Base-by-base conservation (phyloP, 1,140 invertebrate genomes). In the Laodelphax striatellus region DNA sequence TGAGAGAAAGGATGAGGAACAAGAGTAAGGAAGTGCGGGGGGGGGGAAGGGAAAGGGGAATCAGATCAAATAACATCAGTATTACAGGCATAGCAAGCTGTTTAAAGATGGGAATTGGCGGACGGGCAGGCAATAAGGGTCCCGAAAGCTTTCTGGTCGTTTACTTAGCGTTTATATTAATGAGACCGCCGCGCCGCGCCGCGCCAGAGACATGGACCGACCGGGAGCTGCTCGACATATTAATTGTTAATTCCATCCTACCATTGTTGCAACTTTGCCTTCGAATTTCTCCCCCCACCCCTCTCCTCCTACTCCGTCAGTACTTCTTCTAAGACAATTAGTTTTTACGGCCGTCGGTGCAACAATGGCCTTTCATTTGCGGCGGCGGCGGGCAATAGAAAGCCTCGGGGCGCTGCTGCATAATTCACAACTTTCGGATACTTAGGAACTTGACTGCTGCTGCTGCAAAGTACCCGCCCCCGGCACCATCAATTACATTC, bases 141-240 rank as follows among this genome's bases (percentile, higher is more conserved):
- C 34, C 46, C 16, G 46, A 50, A 22, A 17, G 46, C 16, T 17
- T 50, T 50, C 46, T 17, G 46, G 21, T 50, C 46, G 46, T 50
- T 50, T 50, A 50, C 46, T 50, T 50, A 50, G 46, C 46, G 46
- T 50, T 50, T 50, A 50, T 50, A 50, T 50, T 50, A 50, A 50
- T 50, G 46, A 50, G 46, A 19, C 2, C 43, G 43, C 14, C 14
- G 17, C 43, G 43, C 14, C 14, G 16, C 46, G 16, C 46, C 46
- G 16, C 46, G 16, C 46, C 46, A 50, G 46, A 50, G 46, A 50
- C 46, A 50, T 17, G 14, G 46, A 50, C 16, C 46, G 6, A 50
- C 6, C 16, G 34, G 34, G 34, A 38, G 34, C 34, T 11, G 34
- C 34, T 11, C 34, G 21, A 50, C 46, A 50, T 50, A 50, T 50